Percentiles rank a stretch among this genome's conserved stretches.
Evolutionary conservation across 1,140 invertebrate species (phyloP).

Genomic region (Drosophila ercepeae): DNA sequence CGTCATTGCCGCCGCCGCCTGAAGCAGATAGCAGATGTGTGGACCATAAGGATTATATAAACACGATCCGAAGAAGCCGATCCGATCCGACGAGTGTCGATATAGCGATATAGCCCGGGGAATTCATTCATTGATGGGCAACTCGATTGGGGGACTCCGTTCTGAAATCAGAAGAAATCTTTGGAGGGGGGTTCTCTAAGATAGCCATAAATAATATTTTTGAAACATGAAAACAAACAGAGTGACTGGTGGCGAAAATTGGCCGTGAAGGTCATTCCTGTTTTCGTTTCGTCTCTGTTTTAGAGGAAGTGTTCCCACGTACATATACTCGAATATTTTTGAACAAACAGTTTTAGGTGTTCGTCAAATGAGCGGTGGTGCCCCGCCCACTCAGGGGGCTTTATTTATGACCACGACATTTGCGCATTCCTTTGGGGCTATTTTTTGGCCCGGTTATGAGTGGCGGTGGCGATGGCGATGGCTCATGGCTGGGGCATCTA

Average conservation of each 20-base stretch:
- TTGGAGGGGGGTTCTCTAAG: neutral
- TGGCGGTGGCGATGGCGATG: constrained; percentile 5
- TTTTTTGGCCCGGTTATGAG: neutral
- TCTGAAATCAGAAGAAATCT: neutral
- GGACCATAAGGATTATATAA: constrained; percentile 31
- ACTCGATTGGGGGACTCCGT: constrained; percentile 27
- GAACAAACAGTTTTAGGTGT: neutral
- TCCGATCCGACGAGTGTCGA: too few relatives aligned
- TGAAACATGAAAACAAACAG: constrained; percentile 15
- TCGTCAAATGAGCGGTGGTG: constrained; percentile 24
- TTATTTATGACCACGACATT: constrained; percentile 79
- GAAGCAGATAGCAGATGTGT: constrained; percentile 3
- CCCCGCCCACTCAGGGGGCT: constrained; percentile 6
- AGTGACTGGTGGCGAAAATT: constrained; percentile 48
- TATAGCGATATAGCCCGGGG: neutral
- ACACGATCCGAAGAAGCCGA: neutral
- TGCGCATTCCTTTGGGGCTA: constrained; percentile 60
- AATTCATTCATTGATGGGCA: constrained; percentile 32
- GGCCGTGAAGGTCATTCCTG: constrained; percentile 57
- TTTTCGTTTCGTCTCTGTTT: constrained; percentile 12
- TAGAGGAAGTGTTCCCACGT: constrained; percentile 19
- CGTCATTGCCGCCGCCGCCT: constrained; percentile 57
- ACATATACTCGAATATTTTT: neutral
- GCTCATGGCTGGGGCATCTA: constrained; percentile 47
- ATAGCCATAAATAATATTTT: constrained; percentile 33